These are phyloP conservation scores for Pelobates cultripes DNA, from an alignment of 2,797 vertebrate species.

Conservation along the genomic window DNA sequence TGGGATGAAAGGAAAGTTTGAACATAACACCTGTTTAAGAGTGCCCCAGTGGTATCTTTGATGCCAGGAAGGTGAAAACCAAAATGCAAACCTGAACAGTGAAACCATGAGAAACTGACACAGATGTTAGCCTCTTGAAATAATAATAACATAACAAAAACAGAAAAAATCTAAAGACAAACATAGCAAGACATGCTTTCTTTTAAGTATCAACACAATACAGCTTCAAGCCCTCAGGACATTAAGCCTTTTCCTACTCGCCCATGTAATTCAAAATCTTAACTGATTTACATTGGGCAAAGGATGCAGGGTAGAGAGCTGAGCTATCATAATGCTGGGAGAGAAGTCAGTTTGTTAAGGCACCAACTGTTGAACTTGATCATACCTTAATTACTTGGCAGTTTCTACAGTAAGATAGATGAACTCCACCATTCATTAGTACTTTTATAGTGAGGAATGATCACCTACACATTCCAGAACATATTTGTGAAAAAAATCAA, in stretches of 20 bases:
- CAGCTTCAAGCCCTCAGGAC: slow-evolving; percentile 14
- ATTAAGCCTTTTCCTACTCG: background rate
- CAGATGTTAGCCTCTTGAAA: slow-evolving; percentile 44
- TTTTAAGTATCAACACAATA: slow-evolving; percentile 42
- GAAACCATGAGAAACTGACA: slow-evolving; percentile 54
- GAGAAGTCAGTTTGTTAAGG: no score
- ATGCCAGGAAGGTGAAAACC: slow-evolving; percentile 46
- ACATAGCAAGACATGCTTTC: slow-evolving; percentile 41
- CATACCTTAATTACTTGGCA: no score
- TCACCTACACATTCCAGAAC: no score
- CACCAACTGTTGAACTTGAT: no score
- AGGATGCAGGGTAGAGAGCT: background rate
- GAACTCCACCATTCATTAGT: no score
- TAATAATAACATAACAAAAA: slow-evolving; percentile 54
- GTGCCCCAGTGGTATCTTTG: slow-evolving; percentile 43
- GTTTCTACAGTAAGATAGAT: no score
- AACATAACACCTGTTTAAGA: slow-evolving; percentile 36
- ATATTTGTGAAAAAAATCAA: no score
- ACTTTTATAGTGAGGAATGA: no score
- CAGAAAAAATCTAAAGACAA: slow-evolving; percentile 53
- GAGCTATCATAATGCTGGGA: no score
- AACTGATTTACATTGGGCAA: background rate
- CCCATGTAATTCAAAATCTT: background rate
- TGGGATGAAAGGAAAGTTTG: background rate
- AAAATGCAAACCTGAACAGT: slow-evolving; percentile 48